A percentile compares a stretch with the other conserved stretches of the same genome.
Conservation (phyloP, 2,888 invertebrate genomes). For the Portevinia maculata region DNA sequence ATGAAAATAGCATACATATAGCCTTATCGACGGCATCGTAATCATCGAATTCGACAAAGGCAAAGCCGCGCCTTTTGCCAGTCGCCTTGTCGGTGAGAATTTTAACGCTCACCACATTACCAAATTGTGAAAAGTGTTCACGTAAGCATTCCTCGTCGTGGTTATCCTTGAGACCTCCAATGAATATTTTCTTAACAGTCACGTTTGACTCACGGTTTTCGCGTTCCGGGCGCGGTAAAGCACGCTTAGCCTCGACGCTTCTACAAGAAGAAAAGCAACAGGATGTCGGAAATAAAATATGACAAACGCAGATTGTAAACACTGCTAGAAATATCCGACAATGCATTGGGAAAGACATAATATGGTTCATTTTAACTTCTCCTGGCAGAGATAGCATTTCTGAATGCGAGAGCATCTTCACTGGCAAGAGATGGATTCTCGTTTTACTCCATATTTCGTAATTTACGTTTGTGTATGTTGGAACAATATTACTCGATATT, state of each 20-base stretch:
- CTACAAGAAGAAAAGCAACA: conserved; percentile 78
- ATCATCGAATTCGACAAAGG: conserved; percentile 98
- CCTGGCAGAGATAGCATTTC: too few species aligned
- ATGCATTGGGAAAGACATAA: too few species aligned
- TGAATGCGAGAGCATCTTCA: too few species aligned
- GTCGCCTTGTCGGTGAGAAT: conserved; percentile 96
- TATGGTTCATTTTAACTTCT: too few species aligned
- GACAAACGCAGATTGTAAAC: too few species aligned
- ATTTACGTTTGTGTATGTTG: too few species aligned
- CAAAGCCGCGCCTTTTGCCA: conserved; percentile 97
- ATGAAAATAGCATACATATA: conserved; percentile 88
- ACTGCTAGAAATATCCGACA: too few species aligned
- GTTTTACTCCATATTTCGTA: too few species aligned
- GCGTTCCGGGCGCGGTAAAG: conserved; percentile 95
- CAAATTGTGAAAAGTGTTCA: conserved; percentile 92
- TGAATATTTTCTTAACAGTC: conserved; percentile 96
- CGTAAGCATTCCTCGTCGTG: conserved; percentile 94
- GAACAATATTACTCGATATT: too few species aligned
- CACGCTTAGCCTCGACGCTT: conserved; percentile 97
- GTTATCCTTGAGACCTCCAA: conserved; percentile 96
- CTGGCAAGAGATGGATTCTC: too few species aligned
- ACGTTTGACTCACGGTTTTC: conserved; percentile 95
- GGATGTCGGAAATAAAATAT: too few species aligned
- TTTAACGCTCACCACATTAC: conserved; percentile 91
- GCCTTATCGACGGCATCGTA: conserved; percentile 98